Conservation (phyloP, 2,113 vertebrate genomes). For the Antennarius striatus region DNA sequence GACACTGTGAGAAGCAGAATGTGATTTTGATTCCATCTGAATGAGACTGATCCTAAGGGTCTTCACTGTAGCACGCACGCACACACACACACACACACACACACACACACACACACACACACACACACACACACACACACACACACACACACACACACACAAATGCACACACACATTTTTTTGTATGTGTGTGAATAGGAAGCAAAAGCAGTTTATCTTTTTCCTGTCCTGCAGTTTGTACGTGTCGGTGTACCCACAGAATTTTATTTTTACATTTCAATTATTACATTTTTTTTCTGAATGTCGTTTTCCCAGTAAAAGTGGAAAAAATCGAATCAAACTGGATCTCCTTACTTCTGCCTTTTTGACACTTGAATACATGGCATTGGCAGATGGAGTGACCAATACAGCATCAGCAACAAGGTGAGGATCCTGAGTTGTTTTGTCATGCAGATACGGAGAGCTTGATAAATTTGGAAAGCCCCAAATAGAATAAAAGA, state of each 20-base stretch:
- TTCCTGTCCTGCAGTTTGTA: neutral
- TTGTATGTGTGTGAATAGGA: too few species aligned
- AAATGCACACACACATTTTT: conserved; percentile 7
- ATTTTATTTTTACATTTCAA: conserved; percentile 8
- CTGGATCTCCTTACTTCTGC: neutral
- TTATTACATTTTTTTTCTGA: conserved; percentile 22
- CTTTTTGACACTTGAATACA: conserved; percentile 14
- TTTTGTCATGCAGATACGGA: conserved; percentile 24
- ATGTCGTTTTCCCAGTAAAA: conserved; percentile 11
- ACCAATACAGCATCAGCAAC: conserved; percentile 11
- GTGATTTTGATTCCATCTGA: conserved; percentile 59
- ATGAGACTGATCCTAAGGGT: conserved; percentile 49
- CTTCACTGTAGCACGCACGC: conserved; percentile 27
- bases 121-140: conserved; percentile 13
- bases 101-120: conserved; percentile 12
- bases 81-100: conserved; percentile 6
- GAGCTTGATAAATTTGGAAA: conserved; percentile 32
- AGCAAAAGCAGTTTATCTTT: conserved; percentile 24
- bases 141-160: conserved; percentile 14
- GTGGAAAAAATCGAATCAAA: neutral
- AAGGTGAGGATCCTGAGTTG: conserved; percentile 13
- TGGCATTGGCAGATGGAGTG: conserved; percentile 1
- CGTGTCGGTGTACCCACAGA: too few species aligned
- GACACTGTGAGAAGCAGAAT: conserved; percentile 47
- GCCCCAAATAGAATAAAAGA: neutral